Conservation (phyloP, 2,113 vertebrate genomes). For the Cheirogaleus medius region DNA sequence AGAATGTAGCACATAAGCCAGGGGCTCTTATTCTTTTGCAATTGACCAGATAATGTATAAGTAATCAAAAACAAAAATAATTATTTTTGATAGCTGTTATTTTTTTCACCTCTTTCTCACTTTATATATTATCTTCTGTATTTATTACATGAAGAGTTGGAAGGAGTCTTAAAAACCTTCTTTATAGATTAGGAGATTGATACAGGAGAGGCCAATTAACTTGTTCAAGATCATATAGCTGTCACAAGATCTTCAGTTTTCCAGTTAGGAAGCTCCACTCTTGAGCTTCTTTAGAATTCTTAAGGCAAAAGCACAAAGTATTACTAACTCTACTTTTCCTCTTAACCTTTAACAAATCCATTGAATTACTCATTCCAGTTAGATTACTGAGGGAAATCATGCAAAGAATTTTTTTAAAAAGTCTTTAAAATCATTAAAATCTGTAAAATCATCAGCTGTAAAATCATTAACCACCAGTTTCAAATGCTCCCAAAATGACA, state of each 20-base stretch:
- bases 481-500: background rate
- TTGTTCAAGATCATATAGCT: background rate
- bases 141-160: background rate
- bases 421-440: constrained; percentile 23
- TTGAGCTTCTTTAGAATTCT: background rate
- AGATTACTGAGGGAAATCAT: background rate
- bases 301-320: background rate
- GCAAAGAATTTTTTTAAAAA: background rate
- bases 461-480: constrained; percentile 7
- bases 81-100: background rate
- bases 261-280: background rate
- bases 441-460: constrained; percentile 11
- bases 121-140: background rate
- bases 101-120: background rate
- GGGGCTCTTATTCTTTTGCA: background rate
- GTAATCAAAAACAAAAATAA: background rate
- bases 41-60: background rate
- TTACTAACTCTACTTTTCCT: background rate
- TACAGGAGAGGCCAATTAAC: background rate
- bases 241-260: background rate
- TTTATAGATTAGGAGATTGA: background rate
- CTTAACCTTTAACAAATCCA: background rate
- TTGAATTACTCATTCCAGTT: background rate
- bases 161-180: background rate
- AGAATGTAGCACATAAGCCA: background rate